phyloP scores from a whole-genome alignment of 92 coral and sea anemone genomes.

The Palythoa caribaeorum region DNA sequence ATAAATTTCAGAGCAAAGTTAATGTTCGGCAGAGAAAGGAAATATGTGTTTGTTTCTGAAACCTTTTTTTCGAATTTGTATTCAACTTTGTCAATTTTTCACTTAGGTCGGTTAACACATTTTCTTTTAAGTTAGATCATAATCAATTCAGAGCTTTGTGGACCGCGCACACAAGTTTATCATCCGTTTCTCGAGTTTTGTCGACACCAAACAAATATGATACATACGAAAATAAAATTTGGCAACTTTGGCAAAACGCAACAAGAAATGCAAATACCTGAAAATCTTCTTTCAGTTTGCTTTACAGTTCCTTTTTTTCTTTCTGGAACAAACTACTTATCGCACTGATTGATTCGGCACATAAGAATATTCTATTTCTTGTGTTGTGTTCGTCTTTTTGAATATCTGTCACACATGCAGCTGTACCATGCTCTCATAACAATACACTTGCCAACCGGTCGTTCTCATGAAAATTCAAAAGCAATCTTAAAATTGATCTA shows the following conservation, averaged over 20 bases:
- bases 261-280: background rate
- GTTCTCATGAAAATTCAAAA: constrained; percentile 40
- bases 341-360: background rate
- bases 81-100: background rate
- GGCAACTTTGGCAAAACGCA: background rate
- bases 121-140: background rate
- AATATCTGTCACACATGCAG: background rate
- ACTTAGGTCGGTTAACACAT: background rate
- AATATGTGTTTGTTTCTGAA: background rate
- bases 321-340: background rate
- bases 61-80: background rate
- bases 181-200: background rate
- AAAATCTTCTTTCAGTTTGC: background rate
- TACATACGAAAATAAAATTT: background rate
- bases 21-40: background rate
- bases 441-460: background rate
- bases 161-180: background rate
- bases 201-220: background rate
- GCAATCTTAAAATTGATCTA: constrained; percentile 10
- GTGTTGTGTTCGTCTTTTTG: background rate
- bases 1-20: background rate
- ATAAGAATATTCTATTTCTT: background rate
- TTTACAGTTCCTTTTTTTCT: background rate
- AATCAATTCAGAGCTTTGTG: background rate
- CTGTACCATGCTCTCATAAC: background rate